Base-by-base conservation (phyloP, 92 coral and sea anemone species). In the Heteractis magnifica region DNA sequence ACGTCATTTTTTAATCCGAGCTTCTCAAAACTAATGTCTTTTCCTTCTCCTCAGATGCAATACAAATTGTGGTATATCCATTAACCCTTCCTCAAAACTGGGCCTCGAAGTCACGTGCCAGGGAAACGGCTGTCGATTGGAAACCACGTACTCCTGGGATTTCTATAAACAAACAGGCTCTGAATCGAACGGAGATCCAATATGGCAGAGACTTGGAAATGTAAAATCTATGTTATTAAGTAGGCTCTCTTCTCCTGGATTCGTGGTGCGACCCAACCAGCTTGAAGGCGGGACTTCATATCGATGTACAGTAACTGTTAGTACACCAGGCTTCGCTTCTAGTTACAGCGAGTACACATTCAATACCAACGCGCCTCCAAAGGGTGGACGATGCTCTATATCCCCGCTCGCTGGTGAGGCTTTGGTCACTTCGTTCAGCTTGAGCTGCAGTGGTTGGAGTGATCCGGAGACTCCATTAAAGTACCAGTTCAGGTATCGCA, bases 391-490 rank as follows among this genome's bases (percentile, higher is more conserved):
- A 4, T 92, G 95, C 52, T 81, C 58, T 52, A 85, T 87, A 10
- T 49, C 51, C 4, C 93, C 95, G 58, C 77, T 5, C n/a, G 71
- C 74, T 16, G 98, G 98, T 1, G 81, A 80, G 59, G 94, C 89
- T 5, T 62, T 90, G 13, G 83, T 72, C 48, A 88, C 93, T 44
- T 62, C 71, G n/a, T 94, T 94, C 51, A 72, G 26, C 10, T 75
- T 92, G 68, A 82, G 79, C 13, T 94, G 98, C 79, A 78, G 68
- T 2, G 98, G 93, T 8, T 94, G 98, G 98, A 72, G 18, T 0
- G 98, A 94, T 50, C 56, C 56, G 8, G 94, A 94, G 6, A n/a
- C 74, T 49, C 95, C 95, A 10, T 77, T 94, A 58, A 81, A 51
- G 16, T 92, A 92, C 60, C 82, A 89, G 48, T 93, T 93, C 72